A percentile compares a stretch with the other conserved stretches of the same genome.
phyloP scores from a whole-genome alignment of 2,113 vertebrate genomes.

The Brachyhypopomus gauderio region DNA sequence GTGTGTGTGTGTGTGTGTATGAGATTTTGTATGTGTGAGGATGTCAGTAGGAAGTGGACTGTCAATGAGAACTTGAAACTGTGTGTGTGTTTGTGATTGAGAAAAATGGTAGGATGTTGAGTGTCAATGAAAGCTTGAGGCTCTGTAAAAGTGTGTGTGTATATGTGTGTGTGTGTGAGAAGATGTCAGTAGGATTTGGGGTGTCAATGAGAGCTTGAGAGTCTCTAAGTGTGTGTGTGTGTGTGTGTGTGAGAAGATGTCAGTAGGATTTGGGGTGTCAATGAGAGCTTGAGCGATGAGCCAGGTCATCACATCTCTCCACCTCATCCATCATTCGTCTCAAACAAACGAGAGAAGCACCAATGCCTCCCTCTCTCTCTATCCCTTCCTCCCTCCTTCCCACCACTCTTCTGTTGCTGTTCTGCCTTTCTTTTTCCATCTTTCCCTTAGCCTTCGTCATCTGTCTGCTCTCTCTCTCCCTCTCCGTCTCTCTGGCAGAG shows the following conservation, averaged over 20 bases:
- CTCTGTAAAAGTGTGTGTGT: constrained; percentile 3
- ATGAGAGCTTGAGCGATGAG: constrained; percentile 83
- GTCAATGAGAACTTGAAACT: neutral
- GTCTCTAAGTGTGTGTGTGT: neutral
- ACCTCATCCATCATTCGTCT: constrained; percentile 82
- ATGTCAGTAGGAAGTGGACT: too few species aligned
- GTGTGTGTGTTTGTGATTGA: neutral
- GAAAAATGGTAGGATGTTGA: too few species aligned
- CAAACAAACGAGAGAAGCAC: constrained; percentile 65
- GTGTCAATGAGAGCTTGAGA: neutral
- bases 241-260: neutral
- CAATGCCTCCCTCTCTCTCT: constrained; percentile 70
- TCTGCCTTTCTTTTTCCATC: constrained; percentile 44
- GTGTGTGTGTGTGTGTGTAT: too few species aligned
- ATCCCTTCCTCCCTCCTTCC: constrained; percentile 66
- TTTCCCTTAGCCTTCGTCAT: neutral
- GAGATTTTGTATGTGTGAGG: neutral
- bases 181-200: constrained; percentile 16
- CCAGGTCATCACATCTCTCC: constrained; percentile 80
- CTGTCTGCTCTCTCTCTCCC: constrained; percentile 29
- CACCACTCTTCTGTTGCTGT: constrained; percentile 61
- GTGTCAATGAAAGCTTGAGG: too few species aligned
- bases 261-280: constrained; percentile 47
- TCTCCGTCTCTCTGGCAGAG: constrained; percentile 27
- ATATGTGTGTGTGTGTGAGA: constrained; percentile 9